Evolutionary conservation across 2,888 invertebrate genomes (phyloP), one percentile per base, ranked within the genome.

Genomic region (Marronus borbonicus): DNA sequence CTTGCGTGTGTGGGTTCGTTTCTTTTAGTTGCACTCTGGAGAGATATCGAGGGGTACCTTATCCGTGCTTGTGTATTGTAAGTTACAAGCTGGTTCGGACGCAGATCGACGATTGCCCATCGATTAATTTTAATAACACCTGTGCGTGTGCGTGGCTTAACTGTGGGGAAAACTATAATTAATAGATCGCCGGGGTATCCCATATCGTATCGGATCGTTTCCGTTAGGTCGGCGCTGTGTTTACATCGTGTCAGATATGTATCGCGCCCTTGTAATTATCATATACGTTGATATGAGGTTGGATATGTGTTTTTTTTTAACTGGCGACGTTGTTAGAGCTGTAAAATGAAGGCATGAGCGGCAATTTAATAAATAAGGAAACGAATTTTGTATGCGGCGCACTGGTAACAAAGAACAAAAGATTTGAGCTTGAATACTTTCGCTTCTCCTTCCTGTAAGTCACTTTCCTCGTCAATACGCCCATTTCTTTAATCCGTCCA

Each of bases 41-140:
- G 31, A 83, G 83, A 83, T 82, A 82, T 81, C 79, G 81, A 66
- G 79, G 79, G 79, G 82, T 77, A 80, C 78, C 75, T n/a, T n/a
- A 55, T 36, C n/a, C 44, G 36, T 76, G 36, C 36, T 39, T 55
- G 52, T 65, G 58, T 28, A 24, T n/a, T 1, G 49, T 50, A 64
- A 49, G n/a, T 36, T 60, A 62, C 24, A 39, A 50, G 20, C 20
- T 60, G 1, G 44, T 12, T 12, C 44, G 44, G 70, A 4, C 55
- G 68, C 36, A 50, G 77, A 7, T 36, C 36, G 58, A 64, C 52
- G 75, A 74, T 75, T 78, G 20, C 76, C 69, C 76, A 76, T 78
- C 78, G 78, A 78, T 78, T 78, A 68, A 78, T 78, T 78, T 78
- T 76, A 78, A 78, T 78, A 78, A 74, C 78, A 78, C 78, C 78